Evolutionary conservation across 2,113 vertebrate species (phyloP).

Genomic region (Nicator chloris): DNA sequence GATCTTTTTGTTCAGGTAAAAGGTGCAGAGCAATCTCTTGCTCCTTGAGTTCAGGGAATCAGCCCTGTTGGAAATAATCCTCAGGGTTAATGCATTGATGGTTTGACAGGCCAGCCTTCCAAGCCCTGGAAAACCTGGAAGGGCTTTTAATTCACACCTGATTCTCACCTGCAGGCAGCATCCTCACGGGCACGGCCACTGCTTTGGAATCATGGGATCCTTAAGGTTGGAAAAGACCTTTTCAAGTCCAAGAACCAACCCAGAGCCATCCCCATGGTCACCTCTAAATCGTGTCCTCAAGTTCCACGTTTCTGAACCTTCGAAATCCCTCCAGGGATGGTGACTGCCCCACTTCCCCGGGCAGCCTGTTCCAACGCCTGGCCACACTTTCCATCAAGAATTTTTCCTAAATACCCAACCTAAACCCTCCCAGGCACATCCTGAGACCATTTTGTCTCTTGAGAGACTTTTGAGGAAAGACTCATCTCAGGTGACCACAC

Average conservation of each 20-base stretch:
- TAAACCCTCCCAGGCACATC: background rate
- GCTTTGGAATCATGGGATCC: background rate
- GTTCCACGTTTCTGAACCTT: background rate
- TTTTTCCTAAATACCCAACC: background rate
- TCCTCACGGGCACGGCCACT: background rate
- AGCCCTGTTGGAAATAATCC: background rate
- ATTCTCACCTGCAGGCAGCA: background rate
- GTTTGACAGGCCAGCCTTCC: background rate
- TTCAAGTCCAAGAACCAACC: too few species aligned
- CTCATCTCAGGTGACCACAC: background rate
- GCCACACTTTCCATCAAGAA: background rate
- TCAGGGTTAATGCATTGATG: background rate
- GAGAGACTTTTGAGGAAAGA: background rate
- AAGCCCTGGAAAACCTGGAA: background rate
- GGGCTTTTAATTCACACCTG: background rate
- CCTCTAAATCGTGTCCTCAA: background rate
- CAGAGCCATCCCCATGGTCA: background rate
- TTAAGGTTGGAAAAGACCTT: background rate
- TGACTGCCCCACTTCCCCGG: background rate
- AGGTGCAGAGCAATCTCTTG: background rate
- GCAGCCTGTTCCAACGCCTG: background rate
- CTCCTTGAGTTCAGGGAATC: background rate
- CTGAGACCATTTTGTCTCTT: background rate
- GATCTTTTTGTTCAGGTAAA: background rate
- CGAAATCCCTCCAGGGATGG: fast-evolving